Evolutionary conservation across 2,113 vertebrate genomes (phyloP).

Genomic region (Coptodon bakossiorum): DNA sequence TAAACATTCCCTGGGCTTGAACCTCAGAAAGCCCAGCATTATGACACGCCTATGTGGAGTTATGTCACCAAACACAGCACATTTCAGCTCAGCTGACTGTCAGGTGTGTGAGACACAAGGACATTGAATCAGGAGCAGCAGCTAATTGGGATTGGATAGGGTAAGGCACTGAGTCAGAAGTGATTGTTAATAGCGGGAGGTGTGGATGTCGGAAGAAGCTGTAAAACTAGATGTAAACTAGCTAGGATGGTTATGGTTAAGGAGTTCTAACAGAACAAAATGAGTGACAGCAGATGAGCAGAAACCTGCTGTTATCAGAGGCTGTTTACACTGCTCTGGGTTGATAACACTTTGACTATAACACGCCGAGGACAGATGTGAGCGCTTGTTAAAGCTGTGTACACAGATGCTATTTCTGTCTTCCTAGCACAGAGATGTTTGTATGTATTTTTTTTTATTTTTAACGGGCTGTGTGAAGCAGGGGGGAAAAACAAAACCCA

Average conservation of each 20-base stretch:
- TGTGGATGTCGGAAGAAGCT: neutral
- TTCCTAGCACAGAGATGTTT: neutral
- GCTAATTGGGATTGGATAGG: neutral
- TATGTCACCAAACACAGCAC: neutral
- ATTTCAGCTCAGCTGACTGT: neutral
- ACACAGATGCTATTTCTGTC: neutral
- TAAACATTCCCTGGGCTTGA: neutral
- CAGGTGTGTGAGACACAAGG: neutral
- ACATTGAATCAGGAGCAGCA: neutral
- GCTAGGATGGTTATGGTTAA: neutral
- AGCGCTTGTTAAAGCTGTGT: neutral
- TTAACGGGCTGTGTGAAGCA: neutral
- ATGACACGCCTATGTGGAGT: neutral
- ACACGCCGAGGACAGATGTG: neutral
- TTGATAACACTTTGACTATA: neutral
- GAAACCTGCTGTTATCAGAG: neutral
- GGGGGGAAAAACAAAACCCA: rapidly evolving
- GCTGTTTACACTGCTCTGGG: neutral
- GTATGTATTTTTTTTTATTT: neutral
- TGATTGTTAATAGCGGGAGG: neutral
- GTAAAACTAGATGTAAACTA: neutral
- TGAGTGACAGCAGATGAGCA: neutral
- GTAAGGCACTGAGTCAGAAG: neutral
- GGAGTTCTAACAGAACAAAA: neutral
- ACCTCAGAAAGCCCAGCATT: neutral